A percentile compares a stretch with the other conserved stretches of the same genome.
Evolutionary conservation across 2,113 vertebrate species (phyloP).

Genomic region (Reinhardtius hippoglossoides): DNA sequence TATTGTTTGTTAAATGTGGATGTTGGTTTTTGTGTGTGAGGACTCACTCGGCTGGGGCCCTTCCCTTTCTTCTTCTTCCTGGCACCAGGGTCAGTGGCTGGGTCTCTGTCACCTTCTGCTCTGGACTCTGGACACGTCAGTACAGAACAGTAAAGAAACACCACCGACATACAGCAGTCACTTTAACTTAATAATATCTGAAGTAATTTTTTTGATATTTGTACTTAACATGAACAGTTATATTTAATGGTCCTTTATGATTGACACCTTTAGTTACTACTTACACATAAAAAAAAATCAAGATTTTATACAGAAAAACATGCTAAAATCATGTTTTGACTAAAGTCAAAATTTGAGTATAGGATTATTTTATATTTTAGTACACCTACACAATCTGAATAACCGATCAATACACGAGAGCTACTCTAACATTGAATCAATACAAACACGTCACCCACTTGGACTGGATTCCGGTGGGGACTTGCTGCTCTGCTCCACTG

Average conservation of each 20-base stretch:
- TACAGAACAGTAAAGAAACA: background rate
- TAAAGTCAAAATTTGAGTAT: too few relatives aligned
- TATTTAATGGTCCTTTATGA: background rate
- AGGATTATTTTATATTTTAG: too few relatives aligned
- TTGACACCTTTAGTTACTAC: background rate
- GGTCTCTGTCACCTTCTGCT: slow-evolving; percentile 40
- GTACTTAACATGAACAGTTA: background rate
- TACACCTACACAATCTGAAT: background rate
- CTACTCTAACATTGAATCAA: background rate
- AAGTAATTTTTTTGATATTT: too few relatives aligned
- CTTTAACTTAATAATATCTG: background rate
- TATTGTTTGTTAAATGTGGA: background rate
- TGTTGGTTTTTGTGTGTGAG: background rate
- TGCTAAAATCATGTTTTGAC: too few relatives aligned
- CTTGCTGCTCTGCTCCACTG: slow-evolving; percentile 25
- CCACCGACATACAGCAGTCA: background rate
- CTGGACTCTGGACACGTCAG: slow-evolving; percentile 46
- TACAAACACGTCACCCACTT: slow-evolving; percentile 37
- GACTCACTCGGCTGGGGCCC: slow-evolving; percentile 85
- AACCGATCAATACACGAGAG: background rate
- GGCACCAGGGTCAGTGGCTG: slow-evolving; percentile 37
- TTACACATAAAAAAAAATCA: too few relatives aligned
- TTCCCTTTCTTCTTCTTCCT: slow-evolving; percentile 81
- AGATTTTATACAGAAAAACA: too few relatives aligned
- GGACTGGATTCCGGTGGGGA: background rate